Evolutionary conservation across 2,113 vertebrate species (phyloP).

Genomic region (Pluvialis apricaria): DNA sequence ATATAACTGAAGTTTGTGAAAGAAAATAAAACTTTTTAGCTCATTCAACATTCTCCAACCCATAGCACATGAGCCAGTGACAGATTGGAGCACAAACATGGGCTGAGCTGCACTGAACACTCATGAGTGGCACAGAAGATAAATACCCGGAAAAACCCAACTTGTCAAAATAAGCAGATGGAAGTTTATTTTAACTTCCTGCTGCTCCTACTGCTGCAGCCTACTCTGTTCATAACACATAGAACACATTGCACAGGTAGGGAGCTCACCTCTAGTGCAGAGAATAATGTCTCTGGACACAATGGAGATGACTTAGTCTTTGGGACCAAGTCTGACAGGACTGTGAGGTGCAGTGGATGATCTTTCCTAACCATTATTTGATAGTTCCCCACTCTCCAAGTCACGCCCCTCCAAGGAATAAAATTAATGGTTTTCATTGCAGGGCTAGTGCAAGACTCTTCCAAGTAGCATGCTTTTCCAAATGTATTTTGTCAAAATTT

Average conservation of each 20-base stretch:
- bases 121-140: neutral
- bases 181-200: neutral
- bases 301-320: neutral
- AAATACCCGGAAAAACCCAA: neutral
- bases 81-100: neutral
- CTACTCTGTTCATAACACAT: neutral
- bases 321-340: neutral
- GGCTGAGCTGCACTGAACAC: neutral
- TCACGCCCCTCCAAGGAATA: neutral
- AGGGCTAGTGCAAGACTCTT: neutral
- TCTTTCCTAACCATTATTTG: neutral
- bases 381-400: neutral
- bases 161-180: neutral
- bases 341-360: neutral
- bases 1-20: neutral
- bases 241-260: neutral
- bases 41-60: neutral
- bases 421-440: neutral
- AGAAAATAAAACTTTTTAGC: neutral
- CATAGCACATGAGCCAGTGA: neutral
- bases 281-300: neutral
- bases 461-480: neutral
- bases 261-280: neutral
- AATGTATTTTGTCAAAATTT: neutral
- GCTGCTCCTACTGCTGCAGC: neutral